Evolutionary conservation across 2,113 vertebrate genomes (phyloP).

Genomic region (Scytalopus superciliaris): DNA sequence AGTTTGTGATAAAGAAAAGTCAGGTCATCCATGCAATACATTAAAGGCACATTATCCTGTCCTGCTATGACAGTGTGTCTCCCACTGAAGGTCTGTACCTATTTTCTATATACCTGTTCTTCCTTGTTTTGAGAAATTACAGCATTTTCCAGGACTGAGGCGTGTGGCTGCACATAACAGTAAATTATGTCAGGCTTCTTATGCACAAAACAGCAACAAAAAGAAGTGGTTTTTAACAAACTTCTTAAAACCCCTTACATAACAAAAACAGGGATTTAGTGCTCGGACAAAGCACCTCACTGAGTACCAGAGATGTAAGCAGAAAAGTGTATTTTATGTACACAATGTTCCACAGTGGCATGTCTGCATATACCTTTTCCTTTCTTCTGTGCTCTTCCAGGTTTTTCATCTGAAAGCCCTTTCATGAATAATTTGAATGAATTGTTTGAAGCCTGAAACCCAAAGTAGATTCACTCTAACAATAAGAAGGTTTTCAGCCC

Average conservation of each 20-base stretch:
- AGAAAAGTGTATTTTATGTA: background rate
- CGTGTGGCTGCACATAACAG: background rate
- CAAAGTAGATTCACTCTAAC: conserved; percentile 22
- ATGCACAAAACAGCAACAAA: background rate
- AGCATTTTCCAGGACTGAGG: background rate
- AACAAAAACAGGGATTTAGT: background rate
- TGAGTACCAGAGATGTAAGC: background rate
- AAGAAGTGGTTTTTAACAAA: background rate
- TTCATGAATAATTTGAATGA: conserved; percentile 47
- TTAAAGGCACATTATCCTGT: background rate
- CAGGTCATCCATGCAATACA: background rate
- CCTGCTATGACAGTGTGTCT: background rate
- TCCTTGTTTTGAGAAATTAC: background rate
- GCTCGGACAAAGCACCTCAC: background rate
- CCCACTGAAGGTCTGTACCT: background rate
- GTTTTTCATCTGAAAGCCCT: conserved; percentile 5
- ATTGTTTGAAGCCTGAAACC: conserved; percentile 20
- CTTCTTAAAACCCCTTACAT: background rate
- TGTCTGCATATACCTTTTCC: background rate
- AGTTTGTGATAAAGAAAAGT: background rate
- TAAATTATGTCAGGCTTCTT: background rate
- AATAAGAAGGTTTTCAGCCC: conserved; percentile 54
- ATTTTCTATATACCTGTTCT: background rate
- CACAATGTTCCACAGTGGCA: background rate
- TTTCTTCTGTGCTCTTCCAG: background rate